phyloP scores from a whole-genome alignment of 2,888 invertebrate species.

The Mimumesa dahlbomi region DNA sequence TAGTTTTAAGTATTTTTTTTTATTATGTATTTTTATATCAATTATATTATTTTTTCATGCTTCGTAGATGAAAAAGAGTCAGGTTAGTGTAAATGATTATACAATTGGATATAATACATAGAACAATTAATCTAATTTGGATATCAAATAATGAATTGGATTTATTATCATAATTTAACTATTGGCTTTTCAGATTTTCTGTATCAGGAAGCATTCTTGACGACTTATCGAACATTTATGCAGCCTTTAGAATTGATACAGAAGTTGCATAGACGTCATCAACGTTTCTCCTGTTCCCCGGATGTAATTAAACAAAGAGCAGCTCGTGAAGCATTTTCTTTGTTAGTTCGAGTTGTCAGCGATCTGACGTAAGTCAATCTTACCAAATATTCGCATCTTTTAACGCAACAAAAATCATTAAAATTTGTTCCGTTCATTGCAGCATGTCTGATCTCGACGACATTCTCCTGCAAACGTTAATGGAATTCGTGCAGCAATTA shows the following conservation, averaged over 20 bases:
- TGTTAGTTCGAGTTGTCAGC: slow-evolving; percentile 96
- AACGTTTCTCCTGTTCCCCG: slow-evolving; percentile 87
- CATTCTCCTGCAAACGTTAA: slow-evolving; percentile 89
- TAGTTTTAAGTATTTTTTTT: too few species aligned
- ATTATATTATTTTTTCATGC: slow-evolving; percentile 42
- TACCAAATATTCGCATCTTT: neutral
- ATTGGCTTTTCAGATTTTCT: slow-evolving; percentile 95
- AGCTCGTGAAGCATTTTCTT: slow-evolving; percentile 93
- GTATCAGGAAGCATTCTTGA: slow-evolving; percentile 98
- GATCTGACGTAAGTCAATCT: slow-evolving; percentile 93
- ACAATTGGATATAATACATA: too few species aligned
- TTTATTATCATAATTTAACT: too few species aligned
- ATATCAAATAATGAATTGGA: too few species aligned
- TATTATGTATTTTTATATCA: neutral
- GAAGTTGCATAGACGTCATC: slow-evolving; percentile 91
- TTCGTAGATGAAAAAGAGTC: slow-evolving; percentile 81
- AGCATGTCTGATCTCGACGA: slow-evolving; percentile 93
- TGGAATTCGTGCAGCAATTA: slow-evolving; percentile 96
- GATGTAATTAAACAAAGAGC: slow-evolving; percentile 87
- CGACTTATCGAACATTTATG: slow-evolving; percentile 98
- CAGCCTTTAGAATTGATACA: slow-evolving; percentile 91
- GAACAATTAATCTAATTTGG: too few species aligned
- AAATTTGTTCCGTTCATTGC: slow-evolving; percentile 57
- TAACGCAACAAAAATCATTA: neutral
- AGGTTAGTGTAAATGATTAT: slow-evolving; percentile 78